Percentiles rank a stretch among this genome's conserved stretches.
phyloP scores from a whole-genome alignment of 37 sponge, comb jelly and placozoan genomes.

The Chondrilla cf. caribensis region DNA sequence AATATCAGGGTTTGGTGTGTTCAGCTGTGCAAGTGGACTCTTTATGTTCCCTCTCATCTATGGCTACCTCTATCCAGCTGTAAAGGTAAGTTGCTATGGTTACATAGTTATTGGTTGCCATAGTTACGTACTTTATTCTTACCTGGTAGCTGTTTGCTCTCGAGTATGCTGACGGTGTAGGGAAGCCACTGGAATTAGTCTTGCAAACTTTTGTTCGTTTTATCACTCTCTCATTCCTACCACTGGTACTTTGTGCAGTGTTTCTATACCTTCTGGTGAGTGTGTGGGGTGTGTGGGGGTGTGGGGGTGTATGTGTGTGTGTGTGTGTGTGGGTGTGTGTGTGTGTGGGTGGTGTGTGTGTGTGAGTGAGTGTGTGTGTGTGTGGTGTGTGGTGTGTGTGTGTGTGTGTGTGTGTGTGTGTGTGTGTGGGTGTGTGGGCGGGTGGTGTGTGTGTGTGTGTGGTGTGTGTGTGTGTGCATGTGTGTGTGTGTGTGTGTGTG shows the following conservation, averaged over 20 bases:
- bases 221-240: slow-evolving; percentile 18
- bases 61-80: slow-evolving; percentile 31
- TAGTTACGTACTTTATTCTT: neutral
- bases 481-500: too few species aligned
- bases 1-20: slow-evolving; percentile 70
- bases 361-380: too few species aligned
- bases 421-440: too few species aligned
- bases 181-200: slow-evolving; percentile 46
- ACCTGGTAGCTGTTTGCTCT: slow-evolving; percentile 37
- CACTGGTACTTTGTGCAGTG: slow-evolving; percentile 39
- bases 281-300: too few species aligned
- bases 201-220: slow-evolving; percentile 65
- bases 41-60: slow-evolving; percentile 83
- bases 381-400: too few species aligned
- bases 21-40: slow-evolving; percentile 69
- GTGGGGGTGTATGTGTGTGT: too few species aligned
- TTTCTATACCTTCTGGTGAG: slow-evolving; percentile 59
- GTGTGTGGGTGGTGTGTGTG: too few species aligned
- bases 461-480: too few species aligned
- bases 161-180: slow-evolving; percentile 77
- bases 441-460: too few species aligned
- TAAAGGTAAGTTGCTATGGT: slow-evolving; percentile 31
- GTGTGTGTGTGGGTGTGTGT: too few species aligned
- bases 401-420: too few species aligned
- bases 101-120: neutral